Evolutionary conservation across 2,113 vertebrate genomes (phyloP).

Genomic region (Daubentonia madagascariensis): DNA sequence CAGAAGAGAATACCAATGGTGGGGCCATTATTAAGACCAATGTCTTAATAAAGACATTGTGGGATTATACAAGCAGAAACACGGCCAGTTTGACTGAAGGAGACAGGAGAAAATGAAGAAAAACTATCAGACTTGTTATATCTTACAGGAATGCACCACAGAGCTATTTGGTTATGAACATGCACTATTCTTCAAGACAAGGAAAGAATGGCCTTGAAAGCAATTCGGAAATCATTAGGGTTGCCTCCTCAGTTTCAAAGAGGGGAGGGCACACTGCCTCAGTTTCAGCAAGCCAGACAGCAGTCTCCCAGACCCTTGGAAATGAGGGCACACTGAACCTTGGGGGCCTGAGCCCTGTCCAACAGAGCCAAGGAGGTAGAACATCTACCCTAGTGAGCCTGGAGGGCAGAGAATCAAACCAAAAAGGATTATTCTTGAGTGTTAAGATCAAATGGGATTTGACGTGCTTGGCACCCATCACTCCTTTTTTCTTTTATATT

Average conservation of each 20-base stretch:
- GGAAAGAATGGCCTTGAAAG: not conserved
- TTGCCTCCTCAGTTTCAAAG: not conserved
- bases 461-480: not conserved
- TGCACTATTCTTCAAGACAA: not conserved
- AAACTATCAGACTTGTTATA: not conserved
- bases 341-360: not conserved
- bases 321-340: not conserved
- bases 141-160: not conserved
- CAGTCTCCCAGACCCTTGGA: not conserved
- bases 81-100: not conserved
- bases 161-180: not conserved
- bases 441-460: not conserved
- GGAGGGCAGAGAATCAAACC: not conserved
- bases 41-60: not conserved
- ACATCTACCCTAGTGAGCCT: not conserved
- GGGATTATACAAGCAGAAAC: not conserved
- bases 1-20: not conserved
- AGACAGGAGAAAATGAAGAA: not conserved
- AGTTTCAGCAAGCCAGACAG: not conserved
- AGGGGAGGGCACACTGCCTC: too few species aligned
- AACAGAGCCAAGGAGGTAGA: not conserved
- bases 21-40: not conserved
- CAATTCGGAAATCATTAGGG: not conserved
- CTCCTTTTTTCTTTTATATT: not conserved
- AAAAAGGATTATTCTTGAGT: not conserved